These are phyloP conservation scores for Thera obeliscata DNA, from an alignment of 2,888 invertebrate genomes.

Conservation along the genomic window DNA sequence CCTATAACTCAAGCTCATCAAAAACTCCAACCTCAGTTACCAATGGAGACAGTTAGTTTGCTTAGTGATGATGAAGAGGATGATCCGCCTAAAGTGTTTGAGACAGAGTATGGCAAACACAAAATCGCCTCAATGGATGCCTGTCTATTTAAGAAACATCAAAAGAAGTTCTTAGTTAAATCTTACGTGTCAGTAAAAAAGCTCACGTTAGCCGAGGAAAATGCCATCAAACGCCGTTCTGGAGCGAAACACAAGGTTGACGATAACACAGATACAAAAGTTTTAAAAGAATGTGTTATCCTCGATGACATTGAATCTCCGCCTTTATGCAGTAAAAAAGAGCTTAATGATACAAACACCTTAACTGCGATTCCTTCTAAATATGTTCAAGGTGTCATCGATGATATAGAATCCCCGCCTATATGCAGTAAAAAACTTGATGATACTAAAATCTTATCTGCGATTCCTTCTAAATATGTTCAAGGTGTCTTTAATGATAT, in stretches of 20 bases:
- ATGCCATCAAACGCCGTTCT: constrained; percentile 8
- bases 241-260: not conserved
- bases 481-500: constrained; percentile 24
- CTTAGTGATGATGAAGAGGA: constrained; percentile 74
- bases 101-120: constrained; percentile 67
- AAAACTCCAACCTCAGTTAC: constrained; percentile 41
- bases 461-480: constrained; percentile 22
- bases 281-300: constrained; percentile 5
- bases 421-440: not conserved
- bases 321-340: not conserved
- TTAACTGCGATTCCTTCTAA: constrained; percentile 18
- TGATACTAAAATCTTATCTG: constrained; percentile 7
- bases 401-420: constrained; percentile 18
- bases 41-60: constrained; percentile 67
- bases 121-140: constrained; percentile 48
- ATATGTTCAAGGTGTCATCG: constrained; percentile 18
- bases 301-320: not conserved
- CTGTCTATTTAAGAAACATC: constrained; percentile 55
- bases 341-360: not conserved
- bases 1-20: constrained; percentile 47
- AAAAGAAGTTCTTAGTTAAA: constrained; percentile 59
- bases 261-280: not conserved
- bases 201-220: constrained; percentile 32
- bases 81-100: constrained; percentile 42
- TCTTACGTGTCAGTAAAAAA: constrained; percentile 57